These are phyloP conservation scores for Eidolon helvum DNA, from an alignment of 2,113 vertebrate genomes.

Conservation along the genomic window DNA sequence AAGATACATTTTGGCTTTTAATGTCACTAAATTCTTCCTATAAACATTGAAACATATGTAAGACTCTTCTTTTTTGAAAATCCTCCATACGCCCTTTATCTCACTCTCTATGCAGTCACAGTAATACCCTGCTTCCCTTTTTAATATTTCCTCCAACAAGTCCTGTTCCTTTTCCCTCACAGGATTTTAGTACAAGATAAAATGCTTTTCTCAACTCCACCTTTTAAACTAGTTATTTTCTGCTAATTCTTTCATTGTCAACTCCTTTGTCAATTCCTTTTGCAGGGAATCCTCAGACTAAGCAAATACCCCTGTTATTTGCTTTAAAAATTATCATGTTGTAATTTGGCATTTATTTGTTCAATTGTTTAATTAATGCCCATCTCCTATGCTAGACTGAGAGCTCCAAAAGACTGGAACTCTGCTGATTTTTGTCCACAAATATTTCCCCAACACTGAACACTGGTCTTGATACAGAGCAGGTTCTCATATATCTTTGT, in stretches of 20 bases:
- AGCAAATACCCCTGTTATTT: neutral
- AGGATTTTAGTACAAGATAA: neutral
- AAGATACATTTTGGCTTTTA: neutral
- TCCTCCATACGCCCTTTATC: neutral
- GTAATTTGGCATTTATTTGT: neutral
- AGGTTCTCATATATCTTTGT: neutral
- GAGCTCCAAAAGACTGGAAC: neutral
- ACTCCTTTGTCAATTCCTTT: neutral
- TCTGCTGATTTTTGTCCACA: neutral
- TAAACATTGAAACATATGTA: neutral
- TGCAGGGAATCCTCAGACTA: neutral
- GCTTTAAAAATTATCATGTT: neutral
- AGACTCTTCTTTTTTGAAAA: neutral
- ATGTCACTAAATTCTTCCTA: neutral
- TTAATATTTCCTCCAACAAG: neutral
- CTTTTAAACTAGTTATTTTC: neutral
- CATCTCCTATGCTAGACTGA: neutral
- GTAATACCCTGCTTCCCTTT: neutral
- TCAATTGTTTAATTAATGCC: neutral
- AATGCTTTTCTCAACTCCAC: neutral
- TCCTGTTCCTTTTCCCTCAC: rapidly evolving
- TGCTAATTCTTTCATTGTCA: neutral
- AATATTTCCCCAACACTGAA: neutral
- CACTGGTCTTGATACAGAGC: neutral
- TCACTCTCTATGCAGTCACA: neutral